A percentile compares a stretch with the other conserved stretches of the same genome.
phyloP scores from a whole-genome alignment of 2,113 vertebrate genomes.

The Merops nubicus region DNA sequence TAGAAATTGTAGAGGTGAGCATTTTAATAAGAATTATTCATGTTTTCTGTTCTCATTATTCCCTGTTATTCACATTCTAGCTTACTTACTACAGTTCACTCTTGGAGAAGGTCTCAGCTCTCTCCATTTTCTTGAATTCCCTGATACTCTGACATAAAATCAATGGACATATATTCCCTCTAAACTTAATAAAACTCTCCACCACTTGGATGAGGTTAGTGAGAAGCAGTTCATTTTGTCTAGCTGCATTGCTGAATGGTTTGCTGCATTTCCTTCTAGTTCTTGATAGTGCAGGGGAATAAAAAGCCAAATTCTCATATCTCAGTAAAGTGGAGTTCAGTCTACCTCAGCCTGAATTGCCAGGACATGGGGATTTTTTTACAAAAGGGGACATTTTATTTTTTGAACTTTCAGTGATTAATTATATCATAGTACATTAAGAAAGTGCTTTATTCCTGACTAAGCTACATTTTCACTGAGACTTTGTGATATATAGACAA shows the following conservation, averaged over 20 bases:
- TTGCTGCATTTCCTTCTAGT: not conserved
- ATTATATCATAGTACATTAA: conserved; percentile 34
- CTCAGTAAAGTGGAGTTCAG: not conserved
- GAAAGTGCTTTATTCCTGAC: not conserved
- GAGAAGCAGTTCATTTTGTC: not conserved
- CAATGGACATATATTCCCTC: not conserved
- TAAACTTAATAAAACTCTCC: not conserved
- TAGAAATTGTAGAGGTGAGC: not conserved
- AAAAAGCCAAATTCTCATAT: not conserved
- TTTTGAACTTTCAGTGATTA: conserved; percentile 46
- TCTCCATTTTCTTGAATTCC: not conserved
- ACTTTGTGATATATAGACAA: conserved; percentile 40
- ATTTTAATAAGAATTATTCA: not conserved
- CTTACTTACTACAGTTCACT: not conserved
- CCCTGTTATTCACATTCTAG: not conserved
- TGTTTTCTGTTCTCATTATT: not conserved
- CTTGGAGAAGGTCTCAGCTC: not conserved
- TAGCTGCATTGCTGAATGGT: not conserved
- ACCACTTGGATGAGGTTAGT: not conserved
- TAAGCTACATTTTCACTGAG: conserved; percentile 30
- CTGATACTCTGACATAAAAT: not conserved
- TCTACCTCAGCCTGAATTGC: not conserved
- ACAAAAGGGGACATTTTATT: not conserved
- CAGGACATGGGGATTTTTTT: not conserved
- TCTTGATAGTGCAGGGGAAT: not conserved